phyloP scores from a whole-genome alignment of 2,888 invertebrate species.

The Rhamphomyia laevipes region DNA sequence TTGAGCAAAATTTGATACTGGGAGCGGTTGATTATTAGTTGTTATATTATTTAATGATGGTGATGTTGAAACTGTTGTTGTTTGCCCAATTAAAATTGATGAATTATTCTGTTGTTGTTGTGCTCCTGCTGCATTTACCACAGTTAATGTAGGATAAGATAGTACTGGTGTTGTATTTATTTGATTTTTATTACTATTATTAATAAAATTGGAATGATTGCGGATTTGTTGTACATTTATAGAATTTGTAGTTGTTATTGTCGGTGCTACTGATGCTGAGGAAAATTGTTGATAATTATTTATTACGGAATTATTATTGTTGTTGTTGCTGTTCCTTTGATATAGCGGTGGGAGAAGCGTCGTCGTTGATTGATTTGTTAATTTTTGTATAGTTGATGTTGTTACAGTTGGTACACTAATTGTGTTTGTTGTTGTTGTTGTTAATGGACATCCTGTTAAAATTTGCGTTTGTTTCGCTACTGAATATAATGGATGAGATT shows the following conservation, averaged over 20 bases:
- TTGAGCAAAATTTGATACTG: neutral
- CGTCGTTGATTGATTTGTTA: too few relatives aligned
- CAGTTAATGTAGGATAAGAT: slow-evolving; percentile 6
- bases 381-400: neutral
- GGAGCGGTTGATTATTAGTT: neutral
- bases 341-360: slow-evolving; percentile 18
- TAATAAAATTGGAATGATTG: slow-evolving; percentile 35
- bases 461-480: slow-evolving; percentile 7
- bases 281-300: slow-evolving; percentile 21
- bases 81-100: neutral
- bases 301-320: slow-evolving; percentile 14
- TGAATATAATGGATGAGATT: slow-evolving; percentile 12
- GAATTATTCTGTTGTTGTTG: neutral
- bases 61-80: slow-evolving; percentile 4
- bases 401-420: slow-evolving; percentile 6
- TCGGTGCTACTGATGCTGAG: slow-evolving; percentile 23
- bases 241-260: slow-evolving; percentile 9
- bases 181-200: slow-evolving; percentile 34
- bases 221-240: slow-evolving; percentile 8
- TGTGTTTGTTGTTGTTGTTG: slow-evolving; percentile 6
- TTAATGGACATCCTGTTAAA: slow-evolving; percentile 3
- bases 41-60: slow-evolving; percentile 5
- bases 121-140: slow-evolving; percentile 8
- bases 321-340: slow-evolving; percentile 16
- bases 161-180: slow-evolving; percentile 17